Evolutionary conservation across 2,888 invertebrate species (phyloP).

Genomic region (Archaeoteleia sp.): DNA sequence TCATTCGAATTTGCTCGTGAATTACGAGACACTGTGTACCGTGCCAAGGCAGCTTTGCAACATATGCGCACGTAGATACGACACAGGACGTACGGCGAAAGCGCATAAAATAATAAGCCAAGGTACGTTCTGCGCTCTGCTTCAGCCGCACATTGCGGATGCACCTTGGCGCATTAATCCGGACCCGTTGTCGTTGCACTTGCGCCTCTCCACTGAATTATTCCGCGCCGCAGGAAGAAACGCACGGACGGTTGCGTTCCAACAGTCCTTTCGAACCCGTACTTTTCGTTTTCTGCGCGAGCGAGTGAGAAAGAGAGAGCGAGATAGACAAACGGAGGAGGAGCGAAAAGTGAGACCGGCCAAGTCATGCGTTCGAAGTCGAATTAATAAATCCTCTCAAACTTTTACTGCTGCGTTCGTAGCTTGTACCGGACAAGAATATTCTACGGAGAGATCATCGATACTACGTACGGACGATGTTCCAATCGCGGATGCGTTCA

Average conservation of each 20-base stretch:
- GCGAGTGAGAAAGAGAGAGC: too few relatives aligned
- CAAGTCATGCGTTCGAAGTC: too few relatives aligned
- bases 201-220: slow-evolving; percentile 53
- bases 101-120: slow-evolving; percentile 52
- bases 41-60: not conserved
- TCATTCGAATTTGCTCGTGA: not conserved
- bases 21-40: not conserved
- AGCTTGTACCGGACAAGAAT: too few relatives aligned
- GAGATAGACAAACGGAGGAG: too few relatives aligned
- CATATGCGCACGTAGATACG: slow-evolving; percentile 2
- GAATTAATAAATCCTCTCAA: too few relatives aligned
- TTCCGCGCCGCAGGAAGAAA: slow-evolving; percentile 55
- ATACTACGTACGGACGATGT: too few relatives aligned
- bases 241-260: slow-evolving; percentile 43
- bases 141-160: slow-evolving; percentile 48
- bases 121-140: slow-evolving; percentile 16
- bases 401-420: too few relatives aligned
- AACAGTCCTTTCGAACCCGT: slow-evolving; percentile 47
- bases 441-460: too few relatives aligned
- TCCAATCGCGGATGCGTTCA: too few relatives aligned
- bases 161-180: slow-evolving; percentile 47
- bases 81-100: slow-evolving; percentile 23
- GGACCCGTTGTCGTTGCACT: slow-evolving; percentile 19
- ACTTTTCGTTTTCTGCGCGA: slow-evolving; percentile 4
- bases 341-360: too few relatives aligned